Evolutionary conservation across 1,140 invertebrate genomes (phyloP), one percentile per base, ranked within the genome.

Genomic region (Ditylenchus dipsaci): DNA sequence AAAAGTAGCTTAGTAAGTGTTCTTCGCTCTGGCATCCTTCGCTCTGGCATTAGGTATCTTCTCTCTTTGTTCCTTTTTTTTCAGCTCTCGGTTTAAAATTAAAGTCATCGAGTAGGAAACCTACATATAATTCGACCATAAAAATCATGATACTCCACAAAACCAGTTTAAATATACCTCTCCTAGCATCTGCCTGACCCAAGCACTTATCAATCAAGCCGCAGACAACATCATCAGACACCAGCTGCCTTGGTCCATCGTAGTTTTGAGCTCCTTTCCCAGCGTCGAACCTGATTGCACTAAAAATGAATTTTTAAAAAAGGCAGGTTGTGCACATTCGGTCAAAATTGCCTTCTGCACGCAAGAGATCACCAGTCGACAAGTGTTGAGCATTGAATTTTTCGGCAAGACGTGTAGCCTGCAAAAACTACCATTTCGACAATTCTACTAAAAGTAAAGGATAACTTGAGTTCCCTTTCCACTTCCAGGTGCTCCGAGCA

Each of bases 101-200:
- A n/a, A 97, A 98, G 8, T 95, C 95, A 87, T 98, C 95, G 11
- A 97, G 85, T 13, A 98, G 86, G 83, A 97, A 97, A 17, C 95
- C 95, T 38, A 38, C 33, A 38, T n/a, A n/a, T 38, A 38, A 38
- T 38, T 38, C 3, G 11, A 38, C n/a, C n/a, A n/a, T n/a, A 38
- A 38, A 38, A 11, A 38, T 38, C 3, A 5, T 5, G 11, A 38
- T 38, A 11, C 33, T 38, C 3, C 33, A 38, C 33, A 38, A 38
- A 38, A 38, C 33, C 33, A 11, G 33, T 38, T 38, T 5, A 38
- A 38, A 38, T 11, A 5, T 97, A 97, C 17, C 95, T 85, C 91
- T 90, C 74, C 89, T 89, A 84, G 95, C 97, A 78, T 92, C 91
- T 0, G 91, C 90, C 76, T 90, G 91, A 73, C 94, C 89, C 63